These are phyloP conservation scores for Dysdera silvatica DNA, from an alignment of 1,140 invertebrate genomes.

Conservation along the genomic window DNA sequence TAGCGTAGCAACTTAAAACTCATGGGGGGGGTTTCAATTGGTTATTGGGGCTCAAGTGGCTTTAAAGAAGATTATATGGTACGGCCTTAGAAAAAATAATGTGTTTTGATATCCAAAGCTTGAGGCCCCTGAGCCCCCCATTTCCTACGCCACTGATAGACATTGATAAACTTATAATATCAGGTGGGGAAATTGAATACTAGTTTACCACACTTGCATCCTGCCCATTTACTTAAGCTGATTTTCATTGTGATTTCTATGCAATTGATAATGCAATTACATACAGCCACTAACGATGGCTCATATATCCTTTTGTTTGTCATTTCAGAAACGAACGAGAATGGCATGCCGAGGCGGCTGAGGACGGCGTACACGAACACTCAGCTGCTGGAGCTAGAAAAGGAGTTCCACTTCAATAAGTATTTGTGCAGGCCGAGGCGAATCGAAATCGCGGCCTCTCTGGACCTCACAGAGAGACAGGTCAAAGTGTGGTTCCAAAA, in stretches of 20 bases:
- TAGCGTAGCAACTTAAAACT: no score
- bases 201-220: no score
- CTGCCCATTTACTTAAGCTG: not conserved
- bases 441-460: constrained; percentile 91
- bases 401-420: constrained; percentile 97
- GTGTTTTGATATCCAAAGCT: no score
- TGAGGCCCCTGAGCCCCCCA: no score
- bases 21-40: no score
- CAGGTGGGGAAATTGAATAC: no score
- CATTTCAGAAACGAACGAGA: constrained; percentile 56
- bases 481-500: constrained; percentile 97
- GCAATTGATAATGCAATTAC: not conserved
- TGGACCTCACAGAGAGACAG: constrained; percentile 86
- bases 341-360: constrained; percentile 75
- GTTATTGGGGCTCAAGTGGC: no score
- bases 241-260: not conserved
- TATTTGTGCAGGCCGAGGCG: constrained; percentile 81
- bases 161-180: no score
- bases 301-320: not conserved
- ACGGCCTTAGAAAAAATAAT: no score
- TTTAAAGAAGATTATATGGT: no score
- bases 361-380: constrained; percentile 95
- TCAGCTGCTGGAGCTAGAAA: constrained; percentile 89
- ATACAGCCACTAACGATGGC: not conserved
- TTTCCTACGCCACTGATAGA: no score